Base-by-base conservation (phyloP, 2,797 vertebrate genomes). In the Sebastes iracundus region DNA sequence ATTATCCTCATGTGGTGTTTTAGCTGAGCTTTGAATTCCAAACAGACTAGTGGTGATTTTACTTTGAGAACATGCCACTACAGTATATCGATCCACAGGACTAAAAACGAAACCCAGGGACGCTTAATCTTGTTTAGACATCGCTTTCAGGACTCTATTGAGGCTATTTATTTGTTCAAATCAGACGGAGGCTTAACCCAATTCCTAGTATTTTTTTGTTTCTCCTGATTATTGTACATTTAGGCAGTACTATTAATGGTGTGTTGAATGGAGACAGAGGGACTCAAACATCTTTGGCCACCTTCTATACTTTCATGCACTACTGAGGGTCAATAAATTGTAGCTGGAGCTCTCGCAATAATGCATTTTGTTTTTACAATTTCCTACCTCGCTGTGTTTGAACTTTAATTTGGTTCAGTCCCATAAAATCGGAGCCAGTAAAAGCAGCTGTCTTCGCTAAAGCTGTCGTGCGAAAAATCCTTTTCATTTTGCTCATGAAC, bases 1-100 rank as follows among this genome's bases (percentile, higher is more conserved):
- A 72, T 79, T 58, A 82, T 86, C 71, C 72, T 65, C 4, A 16
- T 63, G 33, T 61, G 58, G 28, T 80, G 67, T 63, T 52, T 52
- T 9, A 83, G 46, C 63, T 73, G 2, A 63, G 60, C 69, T 61
- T 62, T 25, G 59, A 72, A 75, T 65, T 72, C 23, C 60, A 72
- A 49, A 75, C 65, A 65, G 38, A 30, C 42, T 18, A 27, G 23
- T 14, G 14, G 32, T 73, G 72, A 73, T 87, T 58, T 73, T 55
- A 22, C 6, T 23, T 66, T 60, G 22, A 8, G 25, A 42, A 72
- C 72, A 65, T 52, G 49, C n/a, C 56, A 69, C 13, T 20, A 0
- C 46, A 32, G 20, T 16, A 27, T 77, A 70, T 56, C 5, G 4
- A 55, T 46, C 25, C 5, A 62, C 55, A 78, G 66, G 55, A 52